A percentile compares a stretch with the other conserved stretches of the same genome.
Conservation (phyloP, 2,113 vertebrate genomes). For the Ptilonorhynchus violaceus region DNA sequence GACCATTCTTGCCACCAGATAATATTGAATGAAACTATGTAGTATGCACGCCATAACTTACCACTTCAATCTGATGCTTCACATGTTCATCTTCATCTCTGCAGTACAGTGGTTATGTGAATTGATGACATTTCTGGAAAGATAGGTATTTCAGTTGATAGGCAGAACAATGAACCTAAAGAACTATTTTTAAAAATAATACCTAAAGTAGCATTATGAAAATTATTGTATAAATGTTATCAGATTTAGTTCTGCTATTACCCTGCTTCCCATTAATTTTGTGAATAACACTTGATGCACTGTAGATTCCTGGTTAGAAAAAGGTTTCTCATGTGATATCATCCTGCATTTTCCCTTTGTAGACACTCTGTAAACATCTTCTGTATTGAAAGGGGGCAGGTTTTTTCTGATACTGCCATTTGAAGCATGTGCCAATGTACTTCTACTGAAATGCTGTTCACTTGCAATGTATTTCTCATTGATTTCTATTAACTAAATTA, state of each 20-base stretch:
- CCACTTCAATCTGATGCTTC: neutral
- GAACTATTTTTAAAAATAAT: neutral
- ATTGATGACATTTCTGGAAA: slow-evolving; percentile 51
- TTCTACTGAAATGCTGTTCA: slow-evolving; percentile 3
- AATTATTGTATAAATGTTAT: neutral
- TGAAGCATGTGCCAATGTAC: slow-evolving; percentile 39
- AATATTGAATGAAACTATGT: neutral
- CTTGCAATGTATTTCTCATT: neutral
- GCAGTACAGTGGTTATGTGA: slow-evolving; percentile 24
- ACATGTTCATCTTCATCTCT: slow-evolving; percentile 55
- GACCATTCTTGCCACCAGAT: neutral
- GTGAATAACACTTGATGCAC: slow-evolving; percentile 5
- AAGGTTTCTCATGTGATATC: slow-evolving; percentile 30
- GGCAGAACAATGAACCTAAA: neutral
- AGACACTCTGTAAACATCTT: neutral
- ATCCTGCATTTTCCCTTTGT: slow-evolving; percentile 11
- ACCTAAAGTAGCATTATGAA: neutral
- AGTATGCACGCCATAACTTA: neutral
- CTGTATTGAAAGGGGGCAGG: neutral
- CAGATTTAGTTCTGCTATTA: slow-evolving; percentile 31
- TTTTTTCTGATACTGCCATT: neutral
- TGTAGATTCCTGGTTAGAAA: slow-evolving; percentile 4
- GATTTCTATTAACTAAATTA: neutral
- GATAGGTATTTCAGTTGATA: slow-evolving; percentile 17
- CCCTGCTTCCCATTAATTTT: neutral